Conservation (phyloP, 2,113 vertebrate species). For the Otocyon megalotis region DNA sequence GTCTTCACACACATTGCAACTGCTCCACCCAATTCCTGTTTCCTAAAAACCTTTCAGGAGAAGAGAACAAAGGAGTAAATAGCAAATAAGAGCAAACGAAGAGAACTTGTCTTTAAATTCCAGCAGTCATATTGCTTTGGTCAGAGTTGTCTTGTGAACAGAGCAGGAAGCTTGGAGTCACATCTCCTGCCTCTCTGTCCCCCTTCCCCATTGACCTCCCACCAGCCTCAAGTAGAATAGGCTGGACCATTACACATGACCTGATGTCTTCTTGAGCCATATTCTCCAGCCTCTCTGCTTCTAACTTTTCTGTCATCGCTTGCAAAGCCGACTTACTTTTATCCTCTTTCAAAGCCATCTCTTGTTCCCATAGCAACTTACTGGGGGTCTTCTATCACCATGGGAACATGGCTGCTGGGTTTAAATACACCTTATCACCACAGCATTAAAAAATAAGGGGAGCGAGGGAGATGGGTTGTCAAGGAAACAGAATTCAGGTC, state of each 20-base stretch:
- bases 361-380: slow-evolving; percentile 85
- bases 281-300: slow-evolving; percentile 57
- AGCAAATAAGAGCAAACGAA: slow-evolving; percentile 47
- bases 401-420: slow-evolving; percentile 76
- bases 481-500: slow-evolving; percentile 76
- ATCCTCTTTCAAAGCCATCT: slow-evolving; percentile 75
- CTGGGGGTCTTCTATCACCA: slow-evolving; percentile 70
- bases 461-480: slow-evolving; percentile 57
- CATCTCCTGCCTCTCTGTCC: not conserved
- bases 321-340: slow-evolving; percentile 73
- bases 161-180: not conserved
- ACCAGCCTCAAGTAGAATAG: slow-evolving; percentile 1
- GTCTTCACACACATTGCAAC: not conserved
- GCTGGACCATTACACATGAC: slow-evolving; percentile 28
- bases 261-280: slow-evolving; percentile 47
- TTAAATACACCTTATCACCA: slow-evolving; percentile 79
- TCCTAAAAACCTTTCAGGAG: slow-evolving; percentile 21
- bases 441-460: slow-evolving; percentile 78
- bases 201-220: not conserved
- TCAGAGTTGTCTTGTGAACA: not conserved
- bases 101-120: slow-evolving; percentile 29
- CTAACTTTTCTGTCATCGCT: slow-evolving; percentile 75
- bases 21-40: not conserved
- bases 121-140: not conserved
- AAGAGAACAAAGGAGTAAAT: slow-evolving; percentile 45